Evolutionary conservation across 35 echinoderm and acorn worm genomes (phyloP), one percentile per base, ranked within the genome.

Genomic region (Stichopus chloronotus): DNA sequence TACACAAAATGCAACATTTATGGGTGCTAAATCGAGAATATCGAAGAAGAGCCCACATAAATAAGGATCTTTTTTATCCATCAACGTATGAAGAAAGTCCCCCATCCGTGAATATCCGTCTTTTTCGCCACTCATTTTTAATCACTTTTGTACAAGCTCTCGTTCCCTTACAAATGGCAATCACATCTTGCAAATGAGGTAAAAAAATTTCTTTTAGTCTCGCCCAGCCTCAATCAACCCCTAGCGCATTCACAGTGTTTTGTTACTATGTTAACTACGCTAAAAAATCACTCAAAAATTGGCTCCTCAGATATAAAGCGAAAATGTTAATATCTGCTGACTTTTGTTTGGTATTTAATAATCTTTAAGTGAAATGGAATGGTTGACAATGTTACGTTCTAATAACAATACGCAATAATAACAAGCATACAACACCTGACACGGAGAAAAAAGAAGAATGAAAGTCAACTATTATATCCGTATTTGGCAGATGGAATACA

Each of bases 121-220:
- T 43, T 43, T 43, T 43, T 43, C 30, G 30, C 30, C 30, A 43
- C 30, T 65, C 61, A 65, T 19, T 19, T 19, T 11, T 65, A 14
- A 65, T 8, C 61, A 65, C 61, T 65, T 65, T 65, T 65, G 30
- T 65, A 65, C 61, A 65, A 43, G 11, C 19, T 65, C 69, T 74
- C 69, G 22, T 74, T 74, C 69, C 69, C 14, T 74, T 19, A 74
- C 19, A 43, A 16, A 74, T 20, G 17, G 69, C 69, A 74, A 19
- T 74, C 69, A 74, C 11, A 74, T 74, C 69, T 74, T 74, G 69
- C 69, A 74, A 74, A 74, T 74, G 69, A 74, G 69, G 69, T 74
- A 72, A 72, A 63, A 74, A 74, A 74, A 74, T 7, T 14, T 43
- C 30, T 74, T 74, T 74, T 74, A 74, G 69, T 74, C 20, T 74